Percentiles rank a stretch among this genome's conserved stretches.
phyloP scores from a whole-genome alignment of 2,113 vertebrate genomes.

The Varanus salvator region DNA sequence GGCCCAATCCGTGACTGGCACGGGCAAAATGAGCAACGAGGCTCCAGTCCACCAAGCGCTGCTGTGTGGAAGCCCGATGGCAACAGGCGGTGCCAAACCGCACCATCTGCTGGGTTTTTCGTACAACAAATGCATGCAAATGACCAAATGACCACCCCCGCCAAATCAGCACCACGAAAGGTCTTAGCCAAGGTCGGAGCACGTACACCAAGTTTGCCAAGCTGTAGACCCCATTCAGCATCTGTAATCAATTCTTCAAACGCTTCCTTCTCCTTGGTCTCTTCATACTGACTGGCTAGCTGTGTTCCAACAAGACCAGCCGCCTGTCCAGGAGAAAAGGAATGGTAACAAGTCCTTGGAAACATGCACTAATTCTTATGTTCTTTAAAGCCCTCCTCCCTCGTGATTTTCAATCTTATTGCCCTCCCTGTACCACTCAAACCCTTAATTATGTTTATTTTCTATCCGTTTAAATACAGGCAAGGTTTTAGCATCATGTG shows the following conservation, averaged over 20 bases:
- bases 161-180: not conserved
- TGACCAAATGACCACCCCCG: no score
- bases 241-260: slow-evolving; percentile 88
- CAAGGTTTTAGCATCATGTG: no score
- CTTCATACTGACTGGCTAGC: slow-evolving; percentile 82
- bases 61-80: no score
- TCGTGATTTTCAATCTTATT: not conserved
- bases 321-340: slow-evolving; percentile 76
- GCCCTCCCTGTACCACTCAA: not conserved
- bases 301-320: slow-evolving; percentile 87
- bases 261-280: slow-evolving; percentile 78
- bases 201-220: slow-evolving; percentile 87
- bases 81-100: not conserved
- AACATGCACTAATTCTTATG: not conserved
- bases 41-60: no score
- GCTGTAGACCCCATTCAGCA: slow-evolving; percentile 91
- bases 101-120: not conserved
- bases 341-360: not conserved
- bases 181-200: not conserved
- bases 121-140: not conserved
- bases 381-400: not conserved
- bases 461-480: no score
- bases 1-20: not conserved
- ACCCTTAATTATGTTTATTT: not conserved
- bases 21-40: no score